Percentiles rank a stretch among this genome's conserved stretches.
Evolutionary conservation across 2,113 vertebrate genomes (phyloP).

Genomic region (Rallus limicola): DNA sequence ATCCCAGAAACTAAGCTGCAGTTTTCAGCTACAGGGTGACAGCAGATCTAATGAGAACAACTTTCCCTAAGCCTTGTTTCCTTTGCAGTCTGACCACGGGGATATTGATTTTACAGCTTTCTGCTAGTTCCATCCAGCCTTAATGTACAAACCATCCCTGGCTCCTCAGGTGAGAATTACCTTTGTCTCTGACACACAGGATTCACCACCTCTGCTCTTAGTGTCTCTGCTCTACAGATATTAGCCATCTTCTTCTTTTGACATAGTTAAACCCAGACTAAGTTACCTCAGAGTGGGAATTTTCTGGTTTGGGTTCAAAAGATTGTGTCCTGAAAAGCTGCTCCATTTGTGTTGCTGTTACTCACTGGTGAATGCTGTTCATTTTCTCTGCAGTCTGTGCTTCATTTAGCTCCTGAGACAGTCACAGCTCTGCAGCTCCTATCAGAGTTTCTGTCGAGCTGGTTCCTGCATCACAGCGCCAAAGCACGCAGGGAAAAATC

Average conservation of each 20-base stretch:
- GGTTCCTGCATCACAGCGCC: neutral
- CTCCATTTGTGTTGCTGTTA: neutral
- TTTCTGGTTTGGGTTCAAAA: neutral
- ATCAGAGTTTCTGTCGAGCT: neutral
- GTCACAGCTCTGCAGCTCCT: neutral
- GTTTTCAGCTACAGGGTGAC: neutral
- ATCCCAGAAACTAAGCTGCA: neutral
- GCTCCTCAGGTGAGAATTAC: neutral
- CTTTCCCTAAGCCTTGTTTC: neutral
- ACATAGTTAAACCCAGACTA: neutral
- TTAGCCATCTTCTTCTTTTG: neutral
- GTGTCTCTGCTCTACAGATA: neutral
- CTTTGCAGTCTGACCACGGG: fast-evolving
- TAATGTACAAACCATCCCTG: neutral
- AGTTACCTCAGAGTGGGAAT: neutral
- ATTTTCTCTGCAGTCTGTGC: neutral
- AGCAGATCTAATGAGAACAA: neutral
- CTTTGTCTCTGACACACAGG: neutral
- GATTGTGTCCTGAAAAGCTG: neutral
- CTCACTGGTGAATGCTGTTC: neutral
- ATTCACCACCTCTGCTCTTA: neutral
- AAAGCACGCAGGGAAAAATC: neutral
- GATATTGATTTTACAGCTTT: neutral
- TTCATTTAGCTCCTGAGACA: neutral
- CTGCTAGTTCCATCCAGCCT: neutral